Conservation (phyloP, 2,888 invertebrate genomes). For the Schrankia costaestrigalis region DNA sequence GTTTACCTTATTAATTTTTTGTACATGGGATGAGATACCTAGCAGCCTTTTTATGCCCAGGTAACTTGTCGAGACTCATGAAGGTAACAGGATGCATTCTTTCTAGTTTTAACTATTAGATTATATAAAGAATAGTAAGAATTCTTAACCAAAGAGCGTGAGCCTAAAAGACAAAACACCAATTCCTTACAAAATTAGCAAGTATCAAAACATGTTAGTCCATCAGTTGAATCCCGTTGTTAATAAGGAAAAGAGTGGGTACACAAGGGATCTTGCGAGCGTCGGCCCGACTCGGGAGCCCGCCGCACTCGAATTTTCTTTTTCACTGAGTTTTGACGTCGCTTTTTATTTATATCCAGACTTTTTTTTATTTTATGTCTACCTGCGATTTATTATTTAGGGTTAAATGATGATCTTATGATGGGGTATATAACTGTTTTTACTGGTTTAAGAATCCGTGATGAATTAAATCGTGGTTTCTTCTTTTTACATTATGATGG, state of each 20-base stretch:
- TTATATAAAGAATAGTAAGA: too few relatives aligned
- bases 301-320: constrained; percentile 50
- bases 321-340: constrained; percentile 45
- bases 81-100: too few relatives aligned
- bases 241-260: constrained; percentile 59
- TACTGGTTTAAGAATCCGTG: background rate
- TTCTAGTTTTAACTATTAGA: too few relatives aligned
- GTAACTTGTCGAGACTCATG: too few relatives aligned
- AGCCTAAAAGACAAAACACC: background rate
- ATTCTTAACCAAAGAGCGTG: background rate
- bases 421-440: too few relatives aligned
- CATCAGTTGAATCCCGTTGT: constrained; percentile 45
- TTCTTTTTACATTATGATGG: too few relatives aligned
- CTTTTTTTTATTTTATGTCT: constrained; percentile 12
- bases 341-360: constrained; percentile 29
- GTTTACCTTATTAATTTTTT: too few relatives aligned
- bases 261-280: constrained; percentile 46
- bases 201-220: constrained; percentile 37
- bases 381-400: background rate
- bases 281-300: constrained; percentile 24
- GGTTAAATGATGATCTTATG: constrained; percentile 5
- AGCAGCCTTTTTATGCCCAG: too few relatives aligned
- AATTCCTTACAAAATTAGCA: background rate
- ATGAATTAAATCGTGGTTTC: background rate
- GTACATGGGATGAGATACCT: background rate